Base-by-base conservation (phyloP, 2,113 vertebrate genomes). In the Nesogale talazaci region DNA sequence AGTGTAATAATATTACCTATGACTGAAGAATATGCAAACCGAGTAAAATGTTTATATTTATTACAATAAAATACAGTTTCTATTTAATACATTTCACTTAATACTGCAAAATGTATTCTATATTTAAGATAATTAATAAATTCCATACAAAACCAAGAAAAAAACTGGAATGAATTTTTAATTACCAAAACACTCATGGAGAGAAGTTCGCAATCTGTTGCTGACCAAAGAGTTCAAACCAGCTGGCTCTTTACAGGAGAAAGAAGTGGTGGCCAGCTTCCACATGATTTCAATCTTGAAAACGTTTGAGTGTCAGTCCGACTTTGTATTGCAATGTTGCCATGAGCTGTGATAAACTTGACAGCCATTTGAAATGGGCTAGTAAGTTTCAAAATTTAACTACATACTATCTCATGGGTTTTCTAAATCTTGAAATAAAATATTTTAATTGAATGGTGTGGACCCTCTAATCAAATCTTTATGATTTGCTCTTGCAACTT, bases 391-490 rank as follows among this genome's bases (percentile, higher is more conserved):
- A 94, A 93, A 63, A 89, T 94, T 94, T 94, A 94, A 93, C 86
- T 81, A 85, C 34, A 10, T 57, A 90, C 93, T 89, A 96, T 22
- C 23, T 93, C 59, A 94, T 63, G 70, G 86, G 86, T 89, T 97
- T 96, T 89, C 92, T 5, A 85, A 89, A 90, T 93, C 72, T 83
- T 52, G 23, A 65, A 93, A 85, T 88, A 88, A 88, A 94, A 56
- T 69, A 81, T 92, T 94, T 92, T 87, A 75, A 59, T 10, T 61
- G 59, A 92, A 52, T 94, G 93, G 67, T 40, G 20, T 0, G 95
- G 79, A 94, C 46, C 4, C 10, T 95, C 70, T 87, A 94, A 97
- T 97, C 95, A 22, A 65, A 80, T 57, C 16, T 95, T 89, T 88
- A 88, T 31, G 85, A 94, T 89, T 97, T 93, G 94, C 27, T 92